Percentiles rank a stretch among this genome's conserved stretches.
These are phyloP conservation scores for Microctenopoma steveboyesi DNA, from an alignment of 2,797 vertebrate genomes.

Conservation along the genomic window DNA sequence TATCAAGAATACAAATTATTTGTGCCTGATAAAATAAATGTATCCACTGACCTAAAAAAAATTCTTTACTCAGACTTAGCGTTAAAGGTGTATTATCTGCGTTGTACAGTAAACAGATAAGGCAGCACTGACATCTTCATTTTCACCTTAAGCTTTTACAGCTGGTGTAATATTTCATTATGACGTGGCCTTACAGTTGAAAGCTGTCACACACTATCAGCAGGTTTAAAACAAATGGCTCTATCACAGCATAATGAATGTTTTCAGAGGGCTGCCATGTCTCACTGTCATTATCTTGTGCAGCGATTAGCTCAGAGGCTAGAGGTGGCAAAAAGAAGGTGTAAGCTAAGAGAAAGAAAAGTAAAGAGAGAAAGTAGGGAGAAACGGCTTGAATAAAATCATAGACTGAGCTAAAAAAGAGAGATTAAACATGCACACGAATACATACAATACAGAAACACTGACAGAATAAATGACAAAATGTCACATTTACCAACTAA, in stretches of 20 bases:
- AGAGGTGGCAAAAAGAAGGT: neutral
- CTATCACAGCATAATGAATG: conserved; percentile 36
- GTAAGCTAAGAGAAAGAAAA: neutral
- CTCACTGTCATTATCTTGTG: conserved; percentile 31
- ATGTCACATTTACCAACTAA: neutral
- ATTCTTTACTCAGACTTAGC: neutral
- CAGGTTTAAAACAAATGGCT: conserved; percentile 32
- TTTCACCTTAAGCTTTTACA: conserved; percentile 40
- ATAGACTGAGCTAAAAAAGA: neutral
- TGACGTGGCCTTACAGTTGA: conserved; percentile 49
- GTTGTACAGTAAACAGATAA: conserved; percentile 48
- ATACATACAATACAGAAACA: conserved; percentile 1
- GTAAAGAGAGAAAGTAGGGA: neutral
- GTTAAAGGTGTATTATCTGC: conserved; percentile 25
- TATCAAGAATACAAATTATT: conserved; percentile 2
- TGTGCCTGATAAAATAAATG: conserved; percentile 29
- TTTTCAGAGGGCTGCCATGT: conserved; percentile 13
- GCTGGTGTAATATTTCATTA: conserved; percentile 58
- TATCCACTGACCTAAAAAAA: conserved; percentile 3
- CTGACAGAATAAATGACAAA: too few relatives aligned
- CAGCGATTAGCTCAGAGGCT: conserved; percentile 20
- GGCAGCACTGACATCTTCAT: conserved; percentile 26
- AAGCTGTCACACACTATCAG: conserved; percentile 45
- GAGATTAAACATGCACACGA: neutral
- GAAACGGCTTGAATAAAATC: neutral